A percentile compares a stretch with the other conserved stretches of the same genome.
phyloP scores from a whole-genome alignment of 2,797 vertebrate species.

The Remorina albescens region DNA sequence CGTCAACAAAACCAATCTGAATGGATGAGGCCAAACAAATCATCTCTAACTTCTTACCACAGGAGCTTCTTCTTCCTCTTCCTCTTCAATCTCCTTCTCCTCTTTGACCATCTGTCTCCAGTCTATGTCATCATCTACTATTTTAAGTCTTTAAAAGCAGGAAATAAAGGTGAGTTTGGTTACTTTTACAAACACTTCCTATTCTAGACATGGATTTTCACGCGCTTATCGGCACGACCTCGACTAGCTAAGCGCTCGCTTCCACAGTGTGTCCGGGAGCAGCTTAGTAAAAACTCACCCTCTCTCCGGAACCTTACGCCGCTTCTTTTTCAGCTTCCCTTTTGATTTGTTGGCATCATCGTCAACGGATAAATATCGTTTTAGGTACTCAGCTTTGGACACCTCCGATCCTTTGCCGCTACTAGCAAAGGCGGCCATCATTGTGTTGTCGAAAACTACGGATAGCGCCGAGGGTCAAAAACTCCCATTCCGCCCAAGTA shows the following conservation, averaged over 20 bases:
- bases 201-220: background rate
- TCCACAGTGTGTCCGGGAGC: background rate
- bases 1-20: background rate
- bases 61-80: conserved; percentile 90
- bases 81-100: conserved; percentile 80
- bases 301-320: conserved; percentile 66
- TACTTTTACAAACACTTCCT: background rate
- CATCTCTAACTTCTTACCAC: conserved; percentile 78
- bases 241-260: conserved; percentile 35
- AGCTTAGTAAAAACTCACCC: conserved; percentile 69
- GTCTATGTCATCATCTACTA: conserved; percentile 93
- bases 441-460: conserved; percentile 68
- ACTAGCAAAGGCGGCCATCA: conserved; percentile 78
- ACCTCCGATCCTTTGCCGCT: conserved; percentile 63
- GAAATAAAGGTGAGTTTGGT: background rate
- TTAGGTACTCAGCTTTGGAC: conserved; percentile 85
- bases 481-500: too few relatives aligned
- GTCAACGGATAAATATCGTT: conserved; percentile 83
- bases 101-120: conserved; percentile 84
- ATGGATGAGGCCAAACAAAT: conserved; percentile 5
- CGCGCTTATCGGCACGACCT: background rate
- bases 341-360: conserved; percentile 75
- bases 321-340: conserved; percentile 82
- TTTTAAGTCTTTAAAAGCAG: conserved; percentile 87
- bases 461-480: conserved; percentile 49